Evolutionary conservation across 2,113 vertebrate genomes (phyloP), one percentile per base, ranked within the genome.

Genomic region (Vulpes vulpes): DNA sequence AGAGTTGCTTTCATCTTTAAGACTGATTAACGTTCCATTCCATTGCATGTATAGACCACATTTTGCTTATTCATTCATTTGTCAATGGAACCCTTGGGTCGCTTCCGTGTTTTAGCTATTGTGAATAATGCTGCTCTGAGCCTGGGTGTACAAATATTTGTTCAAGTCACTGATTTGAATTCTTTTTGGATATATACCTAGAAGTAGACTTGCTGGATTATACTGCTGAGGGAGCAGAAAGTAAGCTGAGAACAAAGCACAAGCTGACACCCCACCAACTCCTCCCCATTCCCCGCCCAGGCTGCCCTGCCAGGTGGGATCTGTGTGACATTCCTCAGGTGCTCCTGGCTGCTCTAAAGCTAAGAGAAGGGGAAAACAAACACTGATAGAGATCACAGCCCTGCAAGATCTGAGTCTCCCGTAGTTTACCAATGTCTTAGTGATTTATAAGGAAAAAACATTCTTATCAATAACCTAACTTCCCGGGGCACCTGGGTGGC

Each of bases 71-170:
- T 27, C 27, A 62, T 35, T 67, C 19, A 83, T 65, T 32, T 0
- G 25, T 20, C 27, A n/a, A 15, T 49, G 67, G 30, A 35, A 35
- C 32, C 11, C 43, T 84, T 64, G 67, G 22, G 15, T 74, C 73
- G 25, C 30, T 69, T 57, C 53, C 57, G 9, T 5, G 22, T 59
- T 92, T 79, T 78, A n/a, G 67, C 62, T 94, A 19, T 82, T 80
- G n/a, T 59, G 76, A 95, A 53, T 80, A 85, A 83, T 85, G 71
- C 11, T 95, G 22, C 30, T 93, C 38, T 53, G 38, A 93, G 73
- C 35, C 25, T 84, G 5, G 0, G 12, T 78, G 8, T 95, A 27
- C 19, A 85, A 88, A 94, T 49, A 84, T 12, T 30, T 96, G 71
- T 69, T 86, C 55, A 80, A 83, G 57, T 88, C 14, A 15, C 27